Conservation (phyloP, 2,888 invertebrate genomes). For the Lepidochrysops patricia region DNA sequence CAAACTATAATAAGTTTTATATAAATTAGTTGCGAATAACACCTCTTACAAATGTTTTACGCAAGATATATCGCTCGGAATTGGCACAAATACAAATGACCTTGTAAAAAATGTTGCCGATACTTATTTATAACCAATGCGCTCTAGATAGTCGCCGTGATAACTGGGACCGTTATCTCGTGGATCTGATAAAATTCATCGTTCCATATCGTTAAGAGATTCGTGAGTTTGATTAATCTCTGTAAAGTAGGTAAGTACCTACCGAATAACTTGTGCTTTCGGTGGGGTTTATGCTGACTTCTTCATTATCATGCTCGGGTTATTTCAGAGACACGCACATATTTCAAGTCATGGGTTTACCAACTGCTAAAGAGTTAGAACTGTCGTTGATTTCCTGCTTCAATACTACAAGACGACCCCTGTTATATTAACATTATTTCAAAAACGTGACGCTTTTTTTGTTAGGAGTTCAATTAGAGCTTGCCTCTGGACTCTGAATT, state of each 20-base stretch:
- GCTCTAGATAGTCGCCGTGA: constrained; percentile 8
- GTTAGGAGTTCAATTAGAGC: too few species aligned
- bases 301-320: too few species aligned
- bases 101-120: constrained; percentile 10
- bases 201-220: neutral
- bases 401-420: too few species aligned
- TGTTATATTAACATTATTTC: too few species aligned
- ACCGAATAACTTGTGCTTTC: neutral
- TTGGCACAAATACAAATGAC: constrained; percentile 11
- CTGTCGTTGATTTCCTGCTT: too few species aligned
- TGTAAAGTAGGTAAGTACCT: too few species aligned
- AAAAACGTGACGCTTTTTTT: too few species aligned
- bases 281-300: neutral
- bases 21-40: neutral
- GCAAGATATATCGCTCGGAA: neutral
- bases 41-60: neutral
- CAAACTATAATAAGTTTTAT: neutral
- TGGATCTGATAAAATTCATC: neutral
- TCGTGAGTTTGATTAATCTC: neutral
- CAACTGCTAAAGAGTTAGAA: too few species aligned
- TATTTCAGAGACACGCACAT: too few species aligned
- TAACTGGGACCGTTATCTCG: neutral
- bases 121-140: constrained; percentile 4
- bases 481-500: too few species aligned
- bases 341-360: too few species aligned